Percentiles rank a stretch among this genome's conserved stretches.
These are phyloP conservation scores for Byasa hedistus DNA, from an alignment of 2,888 invertebrate genomes.

Conservation along the genomic window DNA sequence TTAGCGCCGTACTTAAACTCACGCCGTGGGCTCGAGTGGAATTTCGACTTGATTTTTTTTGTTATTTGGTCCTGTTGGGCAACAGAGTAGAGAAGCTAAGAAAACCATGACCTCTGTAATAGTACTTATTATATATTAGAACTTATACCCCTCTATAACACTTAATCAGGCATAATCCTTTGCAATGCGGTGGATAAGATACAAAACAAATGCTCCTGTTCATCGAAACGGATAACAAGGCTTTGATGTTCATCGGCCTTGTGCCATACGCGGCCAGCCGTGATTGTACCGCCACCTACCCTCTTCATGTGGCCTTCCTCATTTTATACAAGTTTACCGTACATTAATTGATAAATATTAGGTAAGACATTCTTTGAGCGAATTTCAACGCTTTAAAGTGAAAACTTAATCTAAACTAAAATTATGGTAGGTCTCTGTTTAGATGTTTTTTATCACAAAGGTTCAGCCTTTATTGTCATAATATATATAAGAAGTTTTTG, in stretches of 20 bases:
- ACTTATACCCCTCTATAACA: too few relatives aligned
- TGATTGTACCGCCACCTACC: slow-evolving; percentile 33
- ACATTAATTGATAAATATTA: too few relatives aligned
- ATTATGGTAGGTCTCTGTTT: too few relatives aligned
- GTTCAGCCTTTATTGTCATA: too few relatives aligned
- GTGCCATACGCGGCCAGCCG: slow-evolving; percentile 53
- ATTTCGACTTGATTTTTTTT: background rate
- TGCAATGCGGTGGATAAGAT: slow-evolving; percentile 2
- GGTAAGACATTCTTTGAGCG: too few relatives aligned
- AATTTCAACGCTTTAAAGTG: too few relatives aligned
- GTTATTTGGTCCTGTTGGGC: background rate
- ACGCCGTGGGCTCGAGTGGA: background rate
- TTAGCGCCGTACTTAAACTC: slow-evolving; percentile 13
- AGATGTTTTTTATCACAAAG: too few relatives aligned
- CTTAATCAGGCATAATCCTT: slow-evolving; percentile 11
- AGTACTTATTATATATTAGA: too few relatives aligned
- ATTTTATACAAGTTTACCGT: background rate
- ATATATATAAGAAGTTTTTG: too few relatives aligned
- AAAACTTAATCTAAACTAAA: too few relatives aligned
- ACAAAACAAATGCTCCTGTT: slow-evolving; percentile 43
- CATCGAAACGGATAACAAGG: slow-evolving; percentile 66
- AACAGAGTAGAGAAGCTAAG: too few relatives aligned
- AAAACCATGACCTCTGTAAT: too few relatives aligned
- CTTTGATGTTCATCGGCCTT: slow-evolving; percentile 76
- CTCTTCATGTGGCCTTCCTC: background rate